Evolutionary conservation across 2,888 invertebrate species (phyloP).

Genomic region (Pristionchus maxplancki): DNA sequence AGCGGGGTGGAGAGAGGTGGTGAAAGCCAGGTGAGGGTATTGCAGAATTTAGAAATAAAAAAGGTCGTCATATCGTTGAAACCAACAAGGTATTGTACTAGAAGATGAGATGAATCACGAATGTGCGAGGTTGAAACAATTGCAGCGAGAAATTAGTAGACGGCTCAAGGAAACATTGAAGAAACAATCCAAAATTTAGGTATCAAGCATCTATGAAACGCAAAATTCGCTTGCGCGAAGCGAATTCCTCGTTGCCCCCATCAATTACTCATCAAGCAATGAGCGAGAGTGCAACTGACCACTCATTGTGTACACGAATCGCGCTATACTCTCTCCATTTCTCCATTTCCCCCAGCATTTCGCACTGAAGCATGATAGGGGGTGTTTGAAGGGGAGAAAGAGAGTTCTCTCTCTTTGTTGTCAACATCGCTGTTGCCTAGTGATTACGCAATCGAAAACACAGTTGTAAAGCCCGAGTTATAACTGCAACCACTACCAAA

Average conservation of each 20-base stretch:
- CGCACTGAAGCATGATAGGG: no score
- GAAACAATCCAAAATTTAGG: background rate
- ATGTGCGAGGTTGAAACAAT: background rate
- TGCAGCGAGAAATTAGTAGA: no score
- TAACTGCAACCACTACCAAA: background rate
- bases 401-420: background rate
- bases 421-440: background rate
- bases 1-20: background rate
- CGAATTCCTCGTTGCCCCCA: background rate
- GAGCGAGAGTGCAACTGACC: background rate
- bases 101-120: background rate
- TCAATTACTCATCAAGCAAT: constrained; percentile 3
- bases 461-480: background rate
- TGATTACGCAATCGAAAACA: background rate
- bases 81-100: background rate
- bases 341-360: background rate
- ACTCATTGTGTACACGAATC: background rate
- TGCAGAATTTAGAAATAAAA: no score
- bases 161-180: no score
- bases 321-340: background rate
- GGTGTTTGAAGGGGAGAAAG: no score
- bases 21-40: background rate
- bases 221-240: background rate
- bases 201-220: background rate
- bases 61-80: no score